phyloP scores from a whole-genome alignment of 1,140 invertebrate species.

The Magallana angulata region DNA sequence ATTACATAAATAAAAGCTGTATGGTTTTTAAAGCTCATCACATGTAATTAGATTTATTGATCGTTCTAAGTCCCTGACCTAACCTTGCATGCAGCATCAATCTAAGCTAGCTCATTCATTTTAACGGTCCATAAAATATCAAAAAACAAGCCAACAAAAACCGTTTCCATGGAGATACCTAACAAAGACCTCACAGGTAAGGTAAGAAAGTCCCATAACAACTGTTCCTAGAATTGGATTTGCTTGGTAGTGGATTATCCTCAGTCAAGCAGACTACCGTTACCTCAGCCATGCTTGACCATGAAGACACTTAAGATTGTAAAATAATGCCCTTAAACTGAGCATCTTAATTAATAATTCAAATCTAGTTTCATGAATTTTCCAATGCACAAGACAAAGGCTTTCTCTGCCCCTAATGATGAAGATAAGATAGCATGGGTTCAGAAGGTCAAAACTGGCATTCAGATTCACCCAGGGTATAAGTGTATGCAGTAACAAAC shows the following conservation, averaged over 20 bases:
- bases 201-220: neutral
- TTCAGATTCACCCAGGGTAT: no score
- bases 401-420: neutral
- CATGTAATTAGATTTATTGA: slow-evolving; percentile 10
- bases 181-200: neutral
- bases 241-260: neutral
- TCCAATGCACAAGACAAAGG: neutral
- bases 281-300: neutral
- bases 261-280: neutral
- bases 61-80: neutral
- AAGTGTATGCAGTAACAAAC: no score
- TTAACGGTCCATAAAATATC: neutral
- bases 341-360: slow-evolving; percentile 27
- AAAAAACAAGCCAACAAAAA: neutral
- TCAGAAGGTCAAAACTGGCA: no score
- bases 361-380: slow-evolving; percentile 25
- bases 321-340: slow-evolving; percentile 18
- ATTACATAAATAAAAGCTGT: no score
- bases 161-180: neutral
- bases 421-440: neutral
- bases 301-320: slow-evolving; percentile 1
- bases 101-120: neutral
- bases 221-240: neutral
- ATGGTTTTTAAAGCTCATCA: no score
- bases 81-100: slow-evolving; percentile 6